A percentile compares a stretch with the other conserved stretches of the same genome.
phyloP scores from a whole-genome alignment of 1,140 invertebrate species.

The Eurosta solidaginis region DNA sequence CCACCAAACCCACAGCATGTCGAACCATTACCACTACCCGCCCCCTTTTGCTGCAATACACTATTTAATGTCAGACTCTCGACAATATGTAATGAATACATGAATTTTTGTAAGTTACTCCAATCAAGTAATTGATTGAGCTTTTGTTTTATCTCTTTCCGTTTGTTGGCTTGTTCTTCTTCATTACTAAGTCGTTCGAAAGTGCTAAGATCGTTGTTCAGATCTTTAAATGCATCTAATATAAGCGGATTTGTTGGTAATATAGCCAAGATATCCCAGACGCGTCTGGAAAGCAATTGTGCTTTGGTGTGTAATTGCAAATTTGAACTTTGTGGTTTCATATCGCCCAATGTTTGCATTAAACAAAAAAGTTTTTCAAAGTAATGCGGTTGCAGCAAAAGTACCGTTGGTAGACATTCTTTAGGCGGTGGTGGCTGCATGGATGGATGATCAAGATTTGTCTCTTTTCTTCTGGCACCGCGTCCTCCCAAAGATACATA shows the following conservation, averaged over 20 bases:
- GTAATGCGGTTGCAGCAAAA: constrained; percentile 82
- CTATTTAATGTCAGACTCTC: constrained; percentile 64
- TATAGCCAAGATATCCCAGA: constrained; percentile 92
- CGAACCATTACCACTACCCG: background rate
- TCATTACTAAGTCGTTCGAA: constrained; percentile 44
- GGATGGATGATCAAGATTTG: constrained; percentile 73
- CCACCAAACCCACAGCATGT: constrained; percentile 32
- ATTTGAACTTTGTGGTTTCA: constrained; percentile 76
- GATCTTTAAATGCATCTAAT: constrained; percentile 79
- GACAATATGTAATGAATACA: constrained; percentile 93
- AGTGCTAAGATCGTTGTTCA: constrained; percentile 62
- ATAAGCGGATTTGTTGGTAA: constrained; percentile 87
- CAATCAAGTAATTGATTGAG: constrained; percentile 81
- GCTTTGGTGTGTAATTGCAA: constrained; percentile 87
- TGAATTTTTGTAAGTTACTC: constrained; percentile 87
- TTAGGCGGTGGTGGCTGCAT: constrained; percentile 78
- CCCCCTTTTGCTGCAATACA: constrained; percentile 32
- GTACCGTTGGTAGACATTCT: constrained; percentile 80
- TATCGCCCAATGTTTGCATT: constrained; percentile 85
- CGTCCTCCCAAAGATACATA: constrained; percentile 85
- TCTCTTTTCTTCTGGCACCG: constrained; percentile 74
- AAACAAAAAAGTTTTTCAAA: constrained; percentile 89
- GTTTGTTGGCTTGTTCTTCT: constrained; percentile 45
- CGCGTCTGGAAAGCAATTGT: constrained; percentile 83
- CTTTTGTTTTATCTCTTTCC: constrained; percentile 60